phyloP scores from a whole-genome alignment of 1,140 invertebrate genomes.

The Magallana ariakensis region DNA sequence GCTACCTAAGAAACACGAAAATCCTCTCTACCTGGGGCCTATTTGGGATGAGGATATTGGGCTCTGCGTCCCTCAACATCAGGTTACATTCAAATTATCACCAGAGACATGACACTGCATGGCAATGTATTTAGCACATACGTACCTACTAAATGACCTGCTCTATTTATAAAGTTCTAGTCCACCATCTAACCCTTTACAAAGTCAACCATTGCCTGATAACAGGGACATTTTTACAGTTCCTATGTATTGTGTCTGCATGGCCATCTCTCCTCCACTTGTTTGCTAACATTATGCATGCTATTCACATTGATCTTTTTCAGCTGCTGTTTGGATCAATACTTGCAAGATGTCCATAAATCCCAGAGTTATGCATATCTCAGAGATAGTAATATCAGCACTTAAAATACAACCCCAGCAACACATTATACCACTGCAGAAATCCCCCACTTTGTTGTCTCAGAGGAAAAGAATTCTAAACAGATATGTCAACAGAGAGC shows the following conservation, averaged over 20 bases:
- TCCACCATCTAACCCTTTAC: background rate
- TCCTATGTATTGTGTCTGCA: background rate
- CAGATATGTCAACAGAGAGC: background rate
- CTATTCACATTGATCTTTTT: background rate
- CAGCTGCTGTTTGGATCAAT: constrained; percentile 21
- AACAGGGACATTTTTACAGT: background rate
- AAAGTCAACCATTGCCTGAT: background rate
- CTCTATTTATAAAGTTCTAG: too few species aligned
- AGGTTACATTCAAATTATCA: background rate
- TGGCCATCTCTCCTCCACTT: background rate
- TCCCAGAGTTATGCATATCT: background rate
- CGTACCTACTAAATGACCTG: background rate
- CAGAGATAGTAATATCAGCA: constrained; percentile 2
- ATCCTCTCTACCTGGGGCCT: background rate
- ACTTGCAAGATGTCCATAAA: constrained; percentile 30
- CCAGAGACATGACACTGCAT: constrained; percentile 12
- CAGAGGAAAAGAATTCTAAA: background rate
- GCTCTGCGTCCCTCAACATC: background rate
- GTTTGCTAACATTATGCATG: constrained; percentile 2
- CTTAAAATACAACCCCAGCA: constrained; percentile 23
- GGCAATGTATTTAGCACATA: background rate
- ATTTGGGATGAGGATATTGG: background rate
- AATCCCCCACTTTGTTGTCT: background rate
- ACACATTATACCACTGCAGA: background rate
- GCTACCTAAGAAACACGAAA: background rate